Conservation (phyloP, 2,797 vertebrate genomes). For the Sebastes kiyomatsui region DNA sequence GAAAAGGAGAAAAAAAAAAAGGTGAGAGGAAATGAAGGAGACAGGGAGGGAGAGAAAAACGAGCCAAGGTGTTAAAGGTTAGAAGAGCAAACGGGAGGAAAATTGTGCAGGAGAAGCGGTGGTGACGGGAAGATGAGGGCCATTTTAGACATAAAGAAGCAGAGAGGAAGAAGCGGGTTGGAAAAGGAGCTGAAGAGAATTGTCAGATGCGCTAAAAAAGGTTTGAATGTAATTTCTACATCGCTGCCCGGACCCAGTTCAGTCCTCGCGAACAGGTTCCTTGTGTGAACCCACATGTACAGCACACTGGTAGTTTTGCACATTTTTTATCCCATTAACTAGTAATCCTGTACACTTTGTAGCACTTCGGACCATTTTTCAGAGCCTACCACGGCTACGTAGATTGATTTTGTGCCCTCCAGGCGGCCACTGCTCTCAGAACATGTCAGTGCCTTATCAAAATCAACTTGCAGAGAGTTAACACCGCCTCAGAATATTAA, state of each 20-base stretch:
- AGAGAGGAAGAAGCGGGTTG: not conserved
- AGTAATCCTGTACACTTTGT: slow-evolving; percentile 5
- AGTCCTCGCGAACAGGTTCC: not conserved
- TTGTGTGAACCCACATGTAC: not conserved
- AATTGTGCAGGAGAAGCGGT: not conserved
- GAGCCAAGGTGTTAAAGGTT: slow-evolving; percentile 18
- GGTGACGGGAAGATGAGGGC: slow-evolving; percentile 3
- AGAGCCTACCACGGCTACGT: not conserved
- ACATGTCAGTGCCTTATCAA: slow-evolving; percentile 12
- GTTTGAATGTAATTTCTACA: not conserved
- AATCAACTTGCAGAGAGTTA: slow-evolving; percentile 3
- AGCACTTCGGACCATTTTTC: not conserved
- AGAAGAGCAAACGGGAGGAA: slow-evolving; percentile 11
- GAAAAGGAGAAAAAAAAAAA: not conserved
- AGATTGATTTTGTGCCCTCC: slow-evolving; percentile 20
- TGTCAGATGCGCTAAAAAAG: not conserved
- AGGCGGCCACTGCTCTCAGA: not conserved
- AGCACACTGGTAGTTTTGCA: not conserved
- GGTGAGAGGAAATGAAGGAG: slow-evolving; percentile 24
- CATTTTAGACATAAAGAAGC: slow-evolving; percentile 20
- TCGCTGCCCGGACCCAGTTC: not conserved
- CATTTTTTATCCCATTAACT: slow-evolving; percentile 26
- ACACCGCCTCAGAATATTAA: not conserved
- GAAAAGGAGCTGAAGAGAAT: not conserved
- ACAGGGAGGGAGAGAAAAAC: not conserved